These are phyloP conservation scores for Ellobius talpinus DNA, from an alignment of 2,113 vertebrate genomes.

Conservation along the genomic window DNA sequence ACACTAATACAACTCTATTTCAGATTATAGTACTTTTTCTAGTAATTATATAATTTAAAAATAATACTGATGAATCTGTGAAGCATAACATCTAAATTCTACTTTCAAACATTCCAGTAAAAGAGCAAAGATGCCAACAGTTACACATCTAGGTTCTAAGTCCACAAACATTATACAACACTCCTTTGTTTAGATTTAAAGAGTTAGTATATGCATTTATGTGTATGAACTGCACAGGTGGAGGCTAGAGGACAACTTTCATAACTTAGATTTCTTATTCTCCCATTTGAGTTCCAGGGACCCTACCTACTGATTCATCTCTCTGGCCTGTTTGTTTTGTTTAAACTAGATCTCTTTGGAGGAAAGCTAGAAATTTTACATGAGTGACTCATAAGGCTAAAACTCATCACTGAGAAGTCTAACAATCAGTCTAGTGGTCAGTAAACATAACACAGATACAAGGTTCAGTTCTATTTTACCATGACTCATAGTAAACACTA, in stretches of 20 bases:
- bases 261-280: not conserved
- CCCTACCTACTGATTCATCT: not conserved
- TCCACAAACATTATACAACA: not conserved
- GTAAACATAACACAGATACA: not conserved
- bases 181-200: not conserved
- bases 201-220: not conserved
- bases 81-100: not conserved
- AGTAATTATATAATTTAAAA: slow-evolving; percentile 48
- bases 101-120: not conserved
- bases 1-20: not conserved
- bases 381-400: not conserved
- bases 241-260: not conserved
- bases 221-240: not conserved
- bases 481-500: not conserved
- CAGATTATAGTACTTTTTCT: not conserved
- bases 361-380: slow-evolving; percentile 22
- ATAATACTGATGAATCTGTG: not conserved
- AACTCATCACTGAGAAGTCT: not conserved
- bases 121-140: not conserved
- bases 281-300: not conserved
- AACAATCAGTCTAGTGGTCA: not conserved
- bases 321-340: not conserved
- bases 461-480: not conserved
- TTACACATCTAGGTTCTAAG: not conserved
- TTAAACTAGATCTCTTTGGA: slow-evolving; percentile 14